Percentiles rank a stretch among this genome's conserved stretches.
phyloP scores from a whole-genome alignment of 2,888 invertebrate genomes.

The Pterobdella sp. region DNA sequence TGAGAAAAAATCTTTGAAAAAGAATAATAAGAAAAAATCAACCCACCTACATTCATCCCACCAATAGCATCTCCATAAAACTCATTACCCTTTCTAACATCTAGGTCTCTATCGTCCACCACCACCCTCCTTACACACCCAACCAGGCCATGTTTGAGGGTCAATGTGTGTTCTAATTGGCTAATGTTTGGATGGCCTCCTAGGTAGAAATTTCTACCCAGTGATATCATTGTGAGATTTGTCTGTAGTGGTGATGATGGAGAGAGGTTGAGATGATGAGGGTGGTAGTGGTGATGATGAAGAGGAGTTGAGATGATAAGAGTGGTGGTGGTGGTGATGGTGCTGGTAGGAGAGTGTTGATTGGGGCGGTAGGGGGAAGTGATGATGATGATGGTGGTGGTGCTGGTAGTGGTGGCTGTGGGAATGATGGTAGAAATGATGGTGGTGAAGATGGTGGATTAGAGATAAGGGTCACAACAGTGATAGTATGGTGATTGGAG shows the following conservation, averaged over 20 bases:
- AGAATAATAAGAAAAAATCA: background rate
- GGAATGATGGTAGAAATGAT: too few relatives aligned
- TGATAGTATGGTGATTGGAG: too few relatives aligned
- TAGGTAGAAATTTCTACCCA: slow-evolving; percentile 82
- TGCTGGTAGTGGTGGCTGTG: too few relatives aligned
- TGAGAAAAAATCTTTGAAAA: background rate
- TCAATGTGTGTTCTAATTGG: slow-evolving; percentile 66
- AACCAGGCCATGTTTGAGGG: slow-evolving; percentile 69
- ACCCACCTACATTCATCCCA: slow-evolving; percentile 81
- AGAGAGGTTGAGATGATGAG: background rate
- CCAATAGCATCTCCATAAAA: slow-evolving; percentile 74
- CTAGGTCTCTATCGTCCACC: slow-evolving; percentile 81
- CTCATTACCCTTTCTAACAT: slow-evolving; percentile 60
- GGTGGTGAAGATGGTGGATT: too few relatives aligned
- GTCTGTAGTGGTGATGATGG: slow-evolving; percentile 58
- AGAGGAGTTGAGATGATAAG: too few relatives aligned
- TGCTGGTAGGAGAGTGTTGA: too few relatives aligned
- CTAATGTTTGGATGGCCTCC: slow-evolving; percentile 85
- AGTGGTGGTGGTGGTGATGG: too few relatives aligned
- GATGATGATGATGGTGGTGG: too few relatives aligned
- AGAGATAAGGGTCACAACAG: too few relatives aligned
- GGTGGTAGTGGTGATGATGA: too few relatives aligned
- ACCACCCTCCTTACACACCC: slow-evolving; percentile 84
- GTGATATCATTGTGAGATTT: slow-evolving; percentile 83
- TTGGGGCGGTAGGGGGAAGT: too few relatives aligned